Evolutionary conservation across 2,113 vertebrate genomes (phyloP), one percentile per base, ranked within the genome.

Genomic region (Boulengeromyrus knoepffleri): DNA sequence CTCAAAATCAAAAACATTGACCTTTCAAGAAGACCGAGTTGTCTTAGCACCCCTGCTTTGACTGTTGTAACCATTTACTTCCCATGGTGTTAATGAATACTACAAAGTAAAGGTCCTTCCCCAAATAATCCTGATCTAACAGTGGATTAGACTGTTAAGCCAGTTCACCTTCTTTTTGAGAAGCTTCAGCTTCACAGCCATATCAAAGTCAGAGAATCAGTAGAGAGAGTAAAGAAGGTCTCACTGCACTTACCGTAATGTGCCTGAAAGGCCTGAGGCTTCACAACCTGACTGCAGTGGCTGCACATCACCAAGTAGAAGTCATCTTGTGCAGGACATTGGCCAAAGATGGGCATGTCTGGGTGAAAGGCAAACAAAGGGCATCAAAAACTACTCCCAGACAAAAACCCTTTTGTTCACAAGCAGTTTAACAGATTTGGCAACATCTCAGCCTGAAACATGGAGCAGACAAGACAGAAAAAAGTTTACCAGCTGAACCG

Each of bases 281-380:
- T 99, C 94, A 98, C 97, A 94, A 98, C 96, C 92, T 97, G 97
- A 90, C 96, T 96, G 95, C 98, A 99, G 93, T 97, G 97, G 94
- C 96, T 96, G 95, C 98, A 99, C 62, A 98, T 97, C 94, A 99
- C 97, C 95, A 99, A 94, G 93, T 95, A 98, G 92, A 98, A 97
- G 58, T 98, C 97, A 3, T 98, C 97, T 2, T 97, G 97, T 3
- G 97, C 96, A 0, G 97, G 98, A 93, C 97, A 98, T 93, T 97
- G 96, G 87, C 98, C 97, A 24, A 96, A 98, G 94, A 97, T 97
- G 92, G 95, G 96, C 97, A 98, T 99, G 93, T 99, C 98, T 99
- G 91, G 9, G 36, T 66, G 91, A 24, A 39, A 70, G 58, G 85
- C 84, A 1, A 66, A 90, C 88, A 89, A 49, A 36, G 7, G 19